These are phyloP conservation scores for Andrena bucephala DNA, from an alignment of 2,888 invertebrate species.

Conservation along the genomic window DNA sequence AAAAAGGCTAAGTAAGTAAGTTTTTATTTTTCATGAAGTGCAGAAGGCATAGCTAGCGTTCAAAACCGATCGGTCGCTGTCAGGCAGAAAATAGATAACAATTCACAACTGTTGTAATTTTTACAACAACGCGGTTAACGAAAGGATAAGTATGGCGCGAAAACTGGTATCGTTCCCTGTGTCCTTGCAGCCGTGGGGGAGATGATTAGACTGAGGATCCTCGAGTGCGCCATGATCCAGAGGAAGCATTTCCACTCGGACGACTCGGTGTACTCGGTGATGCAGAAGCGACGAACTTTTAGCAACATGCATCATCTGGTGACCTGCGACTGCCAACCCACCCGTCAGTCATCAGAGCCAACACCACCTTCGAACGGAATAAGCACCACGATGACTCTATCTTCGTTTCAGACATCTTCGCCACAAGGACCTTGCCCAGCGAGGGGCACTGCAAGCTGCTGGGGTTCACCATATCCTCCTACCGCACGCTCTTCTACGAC, in stretches of 20 bases:
- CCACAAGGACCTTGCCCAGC: conserved; percentile 81
- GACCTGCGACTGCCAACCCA: conserved; percentile 66
- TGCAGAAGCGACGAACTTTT: conserved; percentile 69
- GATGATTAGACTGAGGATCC: conserved; percentile 86
- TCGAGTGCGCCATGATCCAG: conserved; percentile 86
- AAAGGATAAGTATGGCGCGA: background rate
- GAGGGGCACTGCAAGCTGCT: conserved; percentile 87
- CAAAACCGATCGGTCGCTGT: no score
- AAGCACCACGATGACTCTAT: no score
- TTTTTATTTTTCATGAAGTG: no score
- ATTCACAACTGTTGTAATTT: no score
- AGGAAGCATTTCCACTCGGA: conserved; percentile 50
- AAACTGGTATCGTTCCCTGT: background rate
- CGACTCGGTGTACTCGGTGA: conserved; percentile 58
- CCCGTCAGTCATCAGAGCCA: conserved; percentile 52
- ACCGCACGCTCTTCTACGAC: conserved; percentile 86
- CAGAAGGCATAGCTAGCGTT: background rate
- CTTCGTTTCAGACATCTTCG: conserved; percentile 18
- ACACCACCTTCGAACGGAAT: no score
- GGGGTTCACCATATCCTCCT: conserved; percentile 86
- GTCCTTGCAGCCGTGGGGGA: conserved; percentile 86
- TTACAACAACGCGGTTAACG: no score
- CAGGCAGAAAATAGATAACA: no score
- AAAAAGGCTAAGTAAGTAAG: no score
- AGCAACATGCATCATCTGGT: conserved; percentile 75